Evolutionary conservation across 2,113 vertebrate genomes (phyloP).

Genomic region (Centropristis striata): DNA sequence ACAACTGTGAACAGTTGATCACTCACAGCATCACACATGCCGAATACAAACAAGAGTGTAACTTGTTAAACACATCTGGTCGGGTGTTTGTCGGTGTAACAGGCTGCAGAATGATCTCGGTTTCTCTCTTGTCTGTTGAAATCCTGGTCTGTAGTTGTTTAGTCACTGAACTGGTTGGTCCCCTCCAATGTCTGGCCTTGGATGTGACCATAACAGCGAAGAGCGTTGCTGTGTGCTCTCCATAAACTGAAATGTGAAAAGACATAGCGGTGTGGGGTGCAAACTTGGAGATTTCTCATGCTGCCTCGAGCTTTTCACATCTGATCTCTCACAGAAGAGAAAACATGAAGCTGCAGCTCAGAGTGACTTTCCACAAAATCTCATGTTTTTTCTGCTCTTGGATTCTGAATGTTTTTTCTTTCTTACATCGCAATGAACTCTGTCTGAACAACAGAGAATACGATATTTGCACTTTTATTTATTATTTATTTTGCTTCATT

Average conservation of each 20-base stretch:
- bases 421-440: slow-evolving; percentile 1
- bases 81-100: neutral
- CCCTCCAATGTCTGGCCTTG: slow-evolving; percentile 3
- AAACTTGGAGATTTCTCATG: slow-evolving; percentile 22
- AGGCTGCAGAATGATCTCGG: neutral
- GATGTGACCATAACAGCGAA: slow-evolving; percentile 27
- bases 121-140: neutral
- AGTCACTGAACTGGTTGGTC: neutral
- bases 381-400: slow-evolving; percentile 13
- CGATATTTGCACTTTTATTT: slow-evolving; percentile 40
- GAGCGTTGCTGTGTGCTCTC: slow-evolving; percentile 20
- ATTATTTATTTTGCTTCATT: slow-evolving; percentile 41
- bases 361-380: slow-evolving; percentile 47
- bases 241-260: slow-evolving; percentile 43
- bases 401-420: slow-evolving; percentile 12
- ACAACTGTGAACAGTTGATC: neutral
- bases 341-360: slow-evolving; percentile 42
- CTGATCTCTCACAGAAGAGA: slow-evolving; percentile 51
- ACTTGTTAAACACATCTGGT: neutral
- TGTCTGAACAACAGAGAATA: slow-evolving; percentile 20
- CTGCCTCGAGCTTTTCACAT: slow-evolving; percentile 51
- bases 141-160: neutral
- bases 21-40: neutral
- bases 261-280: slow-evolving; percentile 23
- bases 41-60: neutral